These are phyloP conservation scores for Drosophila triauraria DNA, from an alignment of 1,140 invertebrate species.

Conservation along the genomic window DNA sequence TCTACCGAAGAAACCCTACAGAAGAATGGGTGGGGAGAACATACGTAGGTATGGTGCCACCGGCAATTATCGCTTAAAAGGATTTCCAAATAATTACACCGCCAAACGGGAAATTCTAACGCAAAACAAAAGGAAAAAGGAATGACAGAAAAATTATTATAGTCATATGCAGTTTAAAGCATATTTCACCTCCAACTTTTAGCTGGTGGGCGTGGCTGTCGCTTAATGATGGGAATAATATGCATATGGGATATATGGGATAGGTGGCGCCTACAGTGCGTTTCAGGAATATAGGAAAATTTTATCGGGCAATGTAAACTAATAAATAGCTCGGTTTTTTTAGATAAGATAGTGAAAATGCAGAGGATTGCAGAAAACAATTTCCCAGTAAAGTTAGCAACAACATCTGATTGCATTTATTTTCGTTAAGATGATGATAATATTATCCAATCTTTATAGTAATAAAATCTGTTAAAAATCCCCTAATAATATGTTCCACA, in stretches of 20 bases:
- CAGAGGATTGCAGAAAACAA: not conserved
- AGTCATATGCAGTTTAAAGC: constrained; percentile 60
- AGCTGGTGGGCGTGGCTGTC: constrained; percentile 61
- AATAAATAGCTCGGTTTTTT: not conserved
- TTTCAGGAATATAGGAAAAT: not conserved
- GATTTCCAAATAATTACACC: constrained; percentile 79
- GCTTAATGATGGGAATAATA: constrained; percentile 60
- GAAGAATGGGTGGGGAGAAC: not conserved
- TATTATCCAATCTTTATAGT: not conserved
- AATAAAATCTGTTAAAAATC: not conserved
- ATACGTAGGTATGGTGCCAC: constrained; percentile 50
- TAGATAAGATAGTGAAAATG: not conserved
- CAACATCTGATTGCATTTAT: not conserved
- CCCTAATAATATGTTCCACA: not conserved
- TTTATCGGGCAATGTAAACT: not conserved
- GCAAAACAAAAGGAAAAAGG: constrained; percentile 17
- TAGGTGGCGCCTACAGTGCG: constrained; percentile 14
- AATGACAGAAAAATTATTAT: constrained; percentile 43
- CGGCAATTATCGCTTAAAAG: constrained; percentile 82
- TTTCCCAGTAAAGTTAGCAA: not conserved
- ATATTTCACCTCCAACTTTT: constrained; percentile 38
- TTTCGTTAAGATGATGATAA: not conserved
- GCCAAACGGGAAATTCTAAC: constrained; percentile 39
- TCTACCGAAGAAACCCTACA: constrained; percentile 27
- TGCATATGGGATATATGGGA: constrained; percentile 48